Percentiles rank a stretch among this genome's conserved stretches.
Evolutionary conservation across 2,888 invertebrate species (phyloP).

Genomic region (Sinhomidia bicolor): DNA sequence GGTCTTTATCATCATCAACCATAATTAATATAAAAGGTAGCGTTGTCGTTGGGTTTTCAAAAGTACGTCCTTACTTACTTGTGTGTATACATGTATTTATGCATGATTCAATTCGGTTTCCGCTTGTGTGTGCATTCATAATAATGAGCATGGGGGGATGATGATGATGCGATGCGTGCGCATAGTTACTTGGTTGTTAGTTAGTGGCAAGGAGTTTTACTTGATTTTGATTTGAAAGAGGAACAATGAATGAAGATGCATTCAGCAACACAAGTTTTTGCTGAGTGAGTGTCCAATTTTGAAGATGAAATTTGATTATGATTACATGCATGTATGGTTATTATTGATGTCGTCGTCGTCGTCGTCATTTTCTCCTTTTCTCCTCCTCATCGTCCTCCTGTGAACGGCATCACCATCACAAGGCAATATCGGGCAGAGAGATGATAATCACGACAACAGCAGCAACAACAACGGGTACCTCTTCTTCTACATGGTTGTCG

Average conservation of each 20-base stretch:
- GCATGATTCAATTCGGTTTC: slow-evolving; percentile 57
- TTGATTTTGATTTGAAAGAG: slow-evolving; percentile 16
- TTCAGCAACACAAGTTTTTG: background rate
- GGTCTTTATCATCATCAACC: slow-evolving; percentile 19
- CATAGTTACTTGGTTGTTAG: background rate
- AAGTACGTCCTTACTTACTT: slow-evolving; percentile 27
- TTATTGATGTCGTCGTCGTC: slow-evolving; percentile 21
- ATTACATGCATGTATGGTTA: slow-evolving; percentile 57
- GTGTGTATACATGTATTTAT: too few species aligned
- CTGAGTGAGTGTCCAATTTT: slow-evolving; percentile 53
- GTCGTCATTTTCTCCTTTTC: background rate
- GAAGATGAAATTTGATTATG: slow-evolving; percentile 53
- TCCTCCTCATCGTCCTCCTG: slow-evolving; percentile 19
- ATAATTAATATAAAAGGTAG: slow-evolving; percentile 63
- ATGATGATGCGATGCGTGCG: background rate
- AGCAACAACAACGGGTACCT: slow-evolving; percentile 46
- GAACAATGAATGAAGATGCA: slow-evolving; percentile 9
- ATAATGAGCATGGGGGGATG: background rate
- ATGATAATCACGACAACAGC: slow-evolving; percentile 40
- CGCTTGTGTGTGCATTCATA: slow-evolving; percentile 40
- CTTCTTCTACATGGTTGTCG: background rate
- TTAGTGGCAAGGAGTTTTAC: background rate
- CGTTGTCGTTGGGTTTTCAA: too few species aligned
- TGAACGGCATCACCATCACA: background rate
- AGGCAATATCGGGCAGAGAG: slow-evolving; percentile 18